Base-by-base conservation (phyloP, 1,140 invertebrate species). In the Drosophila serrata region DNA sequence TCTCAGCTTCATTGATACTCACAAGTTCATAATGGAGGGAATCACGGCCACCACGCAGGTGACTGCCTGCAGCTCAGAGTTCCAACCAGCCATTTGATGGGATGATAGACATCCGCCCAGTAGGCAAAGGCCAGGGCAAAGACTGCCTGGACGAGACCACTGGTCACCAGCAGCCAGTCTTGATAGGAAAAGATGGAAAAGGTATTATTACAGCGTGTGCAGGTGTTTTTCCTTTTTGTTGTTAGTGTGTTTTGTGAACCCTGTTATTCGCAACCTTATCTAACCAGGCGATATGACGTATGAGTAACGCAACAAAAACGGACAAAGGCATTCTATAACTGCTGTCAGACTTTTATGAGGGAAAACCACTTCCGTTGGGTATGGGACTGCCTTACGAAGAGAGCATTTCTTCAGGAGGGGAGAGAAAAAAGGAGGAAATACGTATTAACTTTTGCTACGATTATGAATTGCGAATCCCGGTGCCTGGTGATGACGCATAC, bases 31-130 rank as follows among this genome's bases (percentile, higher is more conserved):
- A 24, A 94, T 92, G 31, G 94, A 93, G 17, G 95, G 95, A 67
- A 95, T 94, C 22, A 95, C 93, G n/a, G 95, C 81, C n/a, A 92
- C 67, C 17, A 95, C 81, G 64, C 93, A 94, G 31, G 93, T 87
- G 49, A 92, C 75, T 29, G 94, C 93, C 81, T 95, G 94, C n/a
- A 95, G 76, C 55, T 94, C 12, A 94, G 91, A 1, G 95, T 81
- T 13, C 93, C 94, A 40, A 94, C 94, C 24, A 95, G 91, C 95
- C 95, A 95, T 3, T 94, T 93, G 22, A 93, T 93, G 77, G 94
- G 94, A 79, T 95, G 95, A 37, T 94, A 94, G 84, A 93, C 93
- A 62, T 95, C 93, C 6, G 94, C 95, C 94, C 94, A 95, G 78
- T 95, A 94, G 17, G 94, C 93, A 9, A 95, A 80, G 0, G 81